Evolutionary conservation across 2,888 invertebrate genomes (phyloP), one percentile per base, ranked within the genome.

Genomic region (Watsonalla binaria): DNA sequence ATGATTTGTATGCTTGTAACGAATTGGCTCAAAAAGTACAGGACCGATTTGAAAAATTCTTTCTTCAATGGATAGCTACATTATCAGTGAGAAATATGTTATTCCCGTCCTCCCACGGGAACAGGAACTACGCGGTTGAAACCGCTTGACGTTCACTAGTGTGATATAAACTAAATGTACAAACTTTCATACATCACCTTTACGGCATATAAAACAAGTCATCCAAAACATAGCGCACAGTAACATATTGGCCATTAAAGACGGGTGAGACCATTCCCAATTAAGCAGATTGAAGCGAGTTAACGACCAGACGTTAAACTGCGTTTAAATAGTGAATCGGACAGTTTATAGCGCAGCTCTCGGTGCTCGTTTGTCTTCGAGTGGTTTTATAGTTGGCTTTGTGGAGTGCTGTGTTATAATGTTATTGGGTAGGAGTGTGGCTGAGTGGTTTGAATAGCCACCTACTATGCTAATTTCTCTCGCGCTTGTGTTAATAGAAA

Each of bases 261-360:
- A 69, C 76, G 72, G 74, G 75, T 75, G 72, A 74, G 76, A 80
- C 85, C 80, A 78, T 84, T 86, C 82, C 80, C 86, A 87, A 87
- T 87, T 87, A 87, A 87, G 84, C 87, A 86, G 86, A 87, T 87
- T 87, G 86, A 82, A 80, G 76, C 49, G 76, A 81, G 84, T 86
- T 84, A 82, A 80, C 82, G 83, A 78, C 78, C 63, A 64, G 63
- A 73, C 77, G 79, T 84, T 85, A 85, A 85, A 82, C 81, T 78
- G 66, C 76, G 79, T 80, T 85, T 84, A 84, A 86, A 84, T 80
- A 83, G 81, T 76, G 82, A 81, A 86, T 84, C 79, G 85, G 86
- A 82, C 83, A 83, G 81, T 86, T 86, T 86, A 86, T 75, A 76
- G 74, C 77, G 78, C 14, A 14, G 49, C 37, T 37, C 65, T 78